phyloP scores from a whole-genome alignment of 2,113 vertebrate genomes.

The Cervus canadensis region DNA sequence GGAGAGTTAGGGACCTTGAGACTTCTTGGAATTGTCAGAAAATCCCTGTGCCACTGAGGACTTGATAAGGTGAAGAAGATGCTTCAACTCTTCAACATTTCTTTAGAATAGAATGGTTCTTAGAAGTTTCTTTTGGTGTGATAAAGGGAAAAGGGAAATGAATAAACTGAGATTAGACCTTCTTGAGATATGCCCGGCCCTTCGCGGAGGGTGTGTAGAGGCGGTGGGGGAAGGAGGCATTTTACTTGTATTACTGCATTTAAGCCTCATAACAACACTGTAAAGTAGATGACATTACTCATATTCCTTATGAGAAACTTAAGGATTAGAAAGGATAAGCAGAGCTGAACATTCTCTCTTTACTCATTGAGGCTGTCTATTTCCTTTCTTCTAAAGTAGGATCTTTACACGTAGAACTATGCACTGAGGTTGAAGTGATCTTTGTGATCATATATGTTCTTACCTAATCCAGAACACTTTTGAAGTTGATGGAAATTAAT shows the following conservation, averaged over 20 bases:
- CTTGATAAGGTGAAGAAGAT: background rate
- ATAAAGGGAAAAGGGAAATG: background rate
- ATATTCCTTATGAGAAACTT: background rate
- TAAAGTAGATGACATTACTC: background rate
- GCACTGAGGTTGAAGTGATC: background rate
- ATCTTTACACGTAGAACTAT: background rate
- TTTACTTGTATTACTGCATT: background rate
- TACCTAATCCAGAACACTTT: background rate
- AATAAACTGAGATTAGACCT: background rate
- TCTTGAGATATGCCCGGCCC: background rate
- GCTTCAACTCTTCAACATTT: background rate
- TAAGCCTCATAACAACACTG: background rate
- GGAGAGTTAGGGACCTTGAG: background rate
- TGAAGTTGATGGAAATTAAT: background rate
- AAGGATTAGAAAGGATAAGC: background rate
- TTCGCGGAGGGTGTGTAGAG: background rate
- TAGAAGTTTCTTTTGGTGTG: background rate
- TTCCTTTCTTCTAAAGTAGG: background rate
- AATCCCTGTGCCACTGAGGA: background rate
- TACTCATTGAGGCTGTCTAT: background rate
- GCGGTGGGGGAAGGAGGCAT: background rate
- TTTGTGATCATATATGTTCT: background rate
- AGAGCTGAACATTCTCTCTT: background rate
- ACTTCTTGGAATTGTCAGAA: background rate
- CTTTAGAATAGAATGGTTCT: background rate